Base-by-base conservation (phyloP, 2,888 invertebrate species). In the Cryptus armator region DNA sequence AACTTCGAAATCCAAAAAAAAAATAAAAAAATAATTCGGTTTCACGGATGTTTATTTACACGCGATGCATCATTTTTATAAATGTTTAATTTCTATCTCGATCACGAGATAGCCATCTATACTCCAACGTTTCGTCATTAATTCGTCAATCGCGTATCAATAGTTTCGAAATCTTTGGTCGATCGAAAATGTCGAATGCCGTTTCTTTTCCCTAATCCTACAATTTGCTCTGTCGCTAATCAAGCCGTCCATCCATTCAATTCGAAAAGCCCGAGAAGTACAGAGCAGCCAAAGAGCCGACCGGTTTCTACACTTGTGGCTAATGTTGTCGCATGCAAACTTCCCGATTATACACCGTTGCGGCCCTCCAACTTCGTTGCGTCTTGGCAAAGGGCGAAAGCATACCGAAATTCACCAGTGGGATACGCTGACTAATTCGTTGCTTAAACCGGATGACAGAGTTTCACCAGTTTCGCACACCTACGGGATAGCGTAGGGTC, bases 391-490 rank as follows among this genome's bases (percentile, higher is more conserved):
- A 37, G 76, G 14, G 66, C 37, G 19, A 66, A 64, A 32, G 70
- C 12, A 48, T 64, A 46, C 75, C 66, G 75, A 56, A 83, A 74
- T 83, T 81, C 81, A 43, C 16, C 79, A 75, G 43, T 70, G 75
- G 83, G 80, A 84, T 71, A 76, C 75, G 70, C 75, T 84, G 80
- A 84, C 75, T 84, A 84, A 84, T 84, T 84, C 80, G 62, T 76
- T 80, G 76, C 80, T 80, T 80, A 84, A 56, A 84, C 71, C 80
- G 83, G 75, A 84, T 80, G 80, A 80, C 71, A 71, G 83, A 84
- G 80, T 84, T 84, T 80, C 80, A n/a, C 66, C 67, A 80, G 62
- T 64, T 67, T 24, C 56, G 56, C 66, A 48, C 53, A 46, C 75
- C 46, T 46, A 56, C 56, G 37, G 14, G 64, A 10, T 64, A 7